Base-by-base conservation (phyloP, 2,797 vertebrate genomes). In the Pseudotriccus pelzelni region DNA sequence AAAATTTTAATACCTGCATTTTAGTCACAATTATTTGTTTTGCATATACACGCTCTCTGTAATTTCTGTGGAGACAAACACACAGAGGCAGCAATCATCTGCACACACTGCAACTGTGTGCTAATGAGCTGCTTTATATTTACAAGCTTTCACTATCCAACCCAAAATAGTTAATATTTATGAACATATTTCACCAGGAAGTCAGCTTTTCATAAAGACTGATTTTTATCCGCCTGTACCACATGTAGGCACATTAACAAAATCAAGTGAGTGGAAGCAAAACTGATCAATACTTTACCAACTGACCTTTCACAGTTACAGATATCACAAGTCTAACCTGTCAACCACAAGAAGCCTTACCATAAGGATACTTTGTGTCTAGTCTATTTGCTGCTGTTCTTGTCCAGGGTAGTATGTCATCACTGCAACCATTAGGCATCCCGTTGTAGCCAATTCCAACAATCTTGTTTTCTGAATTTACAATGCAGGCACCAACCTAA, bases 371-470 rank as follows among this genome's bases (percentile, higher is more conserved):
- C 93, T 99, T 99, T 2, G 99, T 99, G 87, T 99, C 98, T 87
- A 99, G 98, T 32, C 84, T 97, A 72, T 98, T 90, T 10, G 97
- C 93, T 9, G 98, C 99, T 12, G 96, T 97, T 59, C 99, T 98
- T 12, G 98, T 97, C 99, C 99, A 99, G 3, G 99, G 99, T 32
- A 99, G 94, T 19, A 98, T 86, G 93, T 99, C 99, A 67, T 99
- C 99, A 0, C 99, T 98, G 80, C 99, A 99, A 44, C 99, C 99
- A 10, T 99, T 99, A 17, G 99, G 99, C 99, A 99, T 99, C 4
- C 99, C 99, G 14, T 99, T 99, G 97, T 99, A 99, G 28, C 99
- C 99, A 21, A 99, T 99, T 32, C 99, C 99, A 34, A 99, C 99
- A 8, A 99, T 99, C 97, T 99, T 99, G 93, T 99, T 99, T 95